phyloP scores from a whole-genome alignment of 2,113 vertebrate species.

The Varanus komodoensis region DNA sequence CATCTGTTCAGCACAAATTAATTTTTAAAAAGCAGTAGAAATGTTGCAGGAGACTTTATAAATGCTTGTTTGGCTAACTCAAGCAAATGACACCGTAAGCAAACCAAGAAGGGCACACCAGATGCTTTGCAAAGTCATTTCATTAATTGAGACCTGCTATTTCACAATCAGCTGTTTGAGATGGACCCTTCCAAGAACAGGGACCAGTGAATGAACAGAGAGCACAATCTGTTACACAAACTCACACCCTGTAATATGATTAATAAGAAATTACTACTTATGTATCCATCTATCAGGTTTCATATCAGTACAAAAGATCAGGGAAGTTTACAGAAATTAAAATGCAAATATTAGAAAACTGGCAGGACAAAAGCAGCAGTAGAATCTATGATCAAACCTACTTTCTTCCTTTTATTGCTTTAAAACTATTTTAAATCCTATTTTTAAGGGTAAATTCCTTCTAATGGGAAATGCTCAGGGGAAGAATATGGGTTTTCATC shows the following conservation, averaged over 20 bases:
- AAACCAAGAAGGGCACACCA: neutral
- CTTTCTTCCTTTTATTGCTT: too few relatives aligned
- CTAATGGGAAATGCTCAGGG: neutral
- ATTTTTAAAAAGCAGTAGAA: conserved; percentile 24
- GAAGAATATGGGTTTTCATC: neutral
- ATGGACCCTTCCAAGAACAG: neutral
- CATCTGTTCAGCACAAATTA: neutral
- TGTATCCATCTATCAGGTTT: neutral
- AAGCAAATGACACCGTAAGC: neutral
- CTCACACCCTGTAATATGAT: neutral
- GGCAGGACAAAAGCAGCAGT: neutral
- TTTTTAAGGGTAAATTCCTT: neutral
- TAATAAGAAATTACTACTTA: neutral
- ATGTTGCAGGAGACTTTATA: neutral
- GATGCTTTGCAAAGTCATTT: neutral
- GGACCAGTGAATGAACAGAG: neutral
- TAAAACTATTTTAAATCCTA: neutral
- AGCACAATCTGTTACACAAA: neutral
- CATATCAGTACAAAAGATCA: neutral
- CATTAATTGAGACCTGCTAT: conserved; percentile 1
- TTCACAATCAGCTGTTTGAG: neutral
- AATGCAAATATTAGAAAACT: neutral
- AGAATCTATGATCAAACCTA: neutral
- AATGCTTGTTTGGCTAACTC: neutral
- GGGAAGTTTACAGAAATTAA: neutral